Base-by-base conservation (phyloP, 2,888 invertebrate genomes). In the Polyommatus icarus region DNA sequence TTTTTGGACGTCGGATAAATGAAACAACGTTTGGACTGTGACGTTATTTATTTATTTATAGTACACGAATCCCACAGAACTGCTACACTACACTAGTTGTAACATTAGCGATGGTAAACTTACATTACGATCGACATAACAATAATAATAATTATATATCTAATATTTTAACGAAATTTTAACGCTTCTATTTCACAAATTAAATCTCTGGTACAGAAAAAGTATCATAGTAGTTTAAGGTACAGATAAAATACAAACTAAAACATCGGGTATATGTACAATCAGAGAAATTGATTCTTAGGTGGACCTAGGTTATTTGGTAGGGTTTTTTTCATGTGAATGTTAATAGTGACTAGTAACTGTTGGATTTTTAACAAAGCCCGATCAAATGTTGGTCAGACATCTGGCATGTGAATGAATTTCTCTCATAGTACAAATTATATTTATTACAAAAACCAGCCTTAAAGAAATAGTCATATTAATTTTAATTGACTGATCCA, bases 41-140 rank as follows among this genome's bases (percentile, higher is more conserved):
- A 89, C 87, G 86, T 91, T 91, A 85, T 85, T 84, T 75, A n/a
- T 85, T 84, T 75, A 75, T 86, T 89, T 80, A 79, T 82, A 87
- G 85, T 89, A 89, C 89, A 89, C 85, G 88, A 88, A 90, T 87
- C 77, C 84, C 85, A 82, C 88, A 84, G 88, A 86, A 90, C 88
- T 90, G 88, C 89, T 87, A 88, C 84, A 84, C 87, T 86, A 87
- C 87, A 82, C 81, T 82, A 83, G 83, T 80, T 79, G 81, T 82
- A 84, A 83, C 83, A 82, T 85, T 83, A 83, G 86, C 88, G 91
- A 91, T 92, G 92, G 91, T 91, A 92, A 92, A 91, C 91, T 91
- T 92, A 92, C 87, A 90, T 85, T 92, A 92, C 87, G 90, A n/a
- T 36, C 40, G 20, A 40, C 24, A 72, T 40, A 72, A 72, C 20